Conservation (phyloP, 2,888 invertebrate genomes). For the Drosophila rellima region DNA sequence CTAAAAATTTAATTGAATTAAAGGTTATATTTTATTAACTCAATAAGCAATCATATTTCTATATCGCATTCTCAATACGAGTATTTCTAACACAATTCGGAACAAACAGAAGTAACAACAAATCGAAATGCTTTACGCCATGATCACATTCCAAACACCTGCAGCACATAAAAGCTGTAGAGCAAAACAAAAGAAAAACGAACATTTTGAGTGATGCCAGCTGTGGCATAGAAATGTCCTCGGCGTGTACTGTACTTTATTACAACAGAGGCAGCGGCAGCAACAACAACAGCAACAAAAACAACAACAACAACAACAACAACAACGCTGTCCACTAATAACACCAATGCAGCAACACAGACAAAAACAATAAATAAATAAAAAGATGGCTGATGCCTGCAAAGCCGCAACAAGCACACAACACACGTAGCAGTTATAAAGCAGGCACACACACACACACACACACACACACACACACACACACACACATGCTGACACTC, state of each 20-base stretch:
- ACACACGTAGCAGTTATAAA: constrained; percentile 72
- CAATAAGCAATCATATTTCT: not conserved
- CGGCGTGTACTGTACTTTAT: constrained; percentile 69
- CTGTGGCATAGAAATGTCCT: constrained; percentile 59
- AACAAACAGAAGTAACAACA: constrained; percentile 5
- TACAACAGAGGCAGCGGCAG: constrained; percentile 40
- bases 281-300: constrained; percentile 19
- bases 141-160: constrained; percentile 44
- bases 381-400: constrained; percentile 77
- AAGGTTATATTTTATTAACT: not conserved
- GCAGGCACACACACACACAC: constrained; percentile 40
- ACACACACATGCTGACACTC: constrained; percentile 2
- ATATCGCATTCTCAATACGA: not conserved
- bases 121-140: constrained; percentile 23
- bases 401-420: constrained; percentile 70
- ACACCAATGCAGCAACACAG: constrained; percentile 78
- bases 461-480: constrained; percentile 27
- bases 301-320: constrained; percentile 33
- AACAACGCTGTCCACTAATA: constrained; percentile 64
- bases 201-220: constrained; percentile 73
- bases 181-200: constrained; percentile 43
- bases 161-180: constrained; percentile 37
- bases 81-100: not conserved
- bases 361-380: constrained; percentile 79
- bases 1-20: not conserved